Evolutionary conservation across 2,888 invertebrate species (phyloP).

Genomic region (Zele albiditarsus): DNA sequence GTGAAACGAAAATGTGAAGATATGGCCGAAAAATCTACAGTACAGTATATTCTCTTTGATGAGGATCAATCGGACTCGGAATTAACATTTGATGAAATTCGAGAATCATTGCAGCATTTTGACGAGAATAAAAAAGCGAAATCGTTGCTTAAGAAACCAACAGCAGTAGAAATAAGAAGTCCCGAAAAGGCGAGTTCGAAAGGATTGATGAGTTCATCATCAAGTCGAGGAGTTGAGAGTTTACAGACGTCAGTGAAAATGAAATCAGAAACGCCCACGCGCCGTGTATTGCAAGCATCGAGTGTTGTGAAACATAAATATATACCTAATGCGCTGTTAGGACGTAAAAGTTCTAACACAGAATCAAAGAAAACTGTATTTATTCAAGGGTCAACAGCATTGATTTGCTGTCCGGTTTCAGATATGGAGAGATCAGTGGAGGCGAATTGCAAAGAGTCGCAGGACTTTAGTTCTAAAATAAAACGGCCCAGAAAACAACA

Average conservation of each 20-base stretch:
- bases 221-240: constrained; percentile 25
- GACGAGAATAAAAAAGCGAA: constrained; percentile 35
- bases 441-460: not conserved
- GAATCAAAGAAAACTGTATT: constrained; percentile 13
- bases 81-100: constrained; percentile 68
- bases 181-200: not conserved
- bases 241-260: not conserved
- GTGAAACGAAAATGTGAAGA: constrained; percentile 51
- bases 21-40: constrained; percentile 66
- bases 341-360: not conserved
- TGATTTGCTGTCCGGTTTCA: constrained; percentile 22
- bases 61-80: constrained; percentile 66
- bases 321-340: constrained; percentile 20
- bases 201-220: not conserved
- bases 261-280: not conserved
- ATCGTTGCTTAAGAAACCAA: not conserved
- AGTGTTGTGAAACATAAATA: constrained; percentile 5
- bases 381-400: constrained; percentile 19
- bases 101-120: constrained; percentile 58
- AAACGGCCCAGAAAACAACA: constrained; percentile 70
- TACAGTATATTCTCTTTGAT: constrained; percentile 66
- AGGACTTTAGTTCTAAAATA: constrained; percentile 33
- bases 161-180: not conserved
- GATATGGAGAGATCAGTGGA: not conserved
- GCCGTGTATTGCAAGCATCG: not conserved